Evolutionary conservation across 2,113 vertebrate species (phyloP).

Genomic region (Entosphenus tridentatus): DNA sequence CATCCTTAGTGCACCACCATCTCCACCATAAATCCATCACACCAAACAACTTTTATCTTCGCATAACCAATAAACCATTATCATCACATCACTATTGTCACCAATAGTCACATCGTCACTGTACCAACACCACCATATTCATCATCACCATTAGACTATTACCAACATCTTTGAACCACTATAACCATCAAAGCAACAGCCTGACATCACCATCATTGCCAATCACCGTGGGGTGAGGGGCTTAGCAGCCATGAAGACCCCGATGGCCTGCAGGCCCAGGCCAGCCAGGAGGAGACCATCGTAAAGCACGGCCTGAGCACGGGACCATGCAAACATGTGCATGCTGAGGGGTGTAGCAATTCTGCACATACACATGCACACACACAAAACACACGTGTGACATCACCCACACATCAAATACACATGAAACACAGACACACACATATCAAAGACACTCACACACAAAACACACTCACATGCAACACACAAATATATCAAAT

Average conservation of each 20-base stretch:
- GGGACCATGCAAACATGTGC: conserved; percentile 94
- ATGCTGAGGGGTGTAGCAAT: conserved; percentile 72
- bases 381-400: not conserved
- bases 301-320: conserved; percentile 61
- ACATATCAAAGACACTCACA: no score
- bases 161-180: not conserved
- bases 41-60: no score
- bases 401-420: conserved; percentile 6
- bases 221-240: conserved; percentile 37
- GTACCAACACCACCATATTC: no score
- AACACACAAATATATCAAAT: no score
- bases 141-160: no score
- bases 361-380: conserved; percentile 20
- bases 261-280: conserved; percentile 52
- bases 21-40: no score
- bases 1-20: no score
- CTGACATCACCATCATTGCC: not conserved
- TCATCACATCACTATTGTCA: no score
- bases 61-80: no score
- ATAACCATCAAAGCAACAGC: not conserved
- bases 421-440: no score
- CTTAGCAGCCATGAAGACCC: conserved; percentile 55
- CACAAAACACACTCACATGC: not conserved
- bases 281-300: conserved; percentile 59
- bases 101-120: no score